Conservation (phyloP, 2,888 invertebrate genomes). For the Diogma glabrata region DNA sequence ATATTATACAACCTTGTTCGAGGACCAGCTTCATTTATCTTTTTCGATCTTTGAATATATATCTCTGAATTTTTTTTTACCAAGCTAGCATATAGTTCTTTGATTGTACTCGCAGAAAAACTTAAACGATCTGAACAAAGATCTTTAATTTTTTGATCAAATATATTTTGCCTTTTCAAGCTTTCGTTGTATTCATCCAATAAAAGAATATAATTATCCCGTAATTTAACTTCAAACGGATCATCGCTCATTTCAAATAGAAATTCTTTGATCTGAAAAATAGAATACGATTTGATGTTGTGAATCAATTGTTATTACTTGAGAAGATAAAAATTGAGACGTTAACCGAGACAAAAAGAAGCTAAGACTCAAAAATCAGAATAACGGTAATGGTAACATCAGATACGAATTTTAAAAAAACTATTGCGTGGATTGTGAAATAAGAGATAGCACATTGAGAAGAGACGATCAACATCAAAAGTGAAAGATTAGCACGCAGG, state of each 20-base stretch:
- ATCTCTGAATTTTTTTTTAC: constrained; percentile 89
- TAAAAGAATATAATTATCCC: constrained; percentile 89
- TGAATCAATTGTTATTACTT: too few relatives aligned
- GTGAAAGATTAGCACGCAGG: too few relatives aligned
- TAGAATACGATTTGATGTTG: too few relatives aligned
- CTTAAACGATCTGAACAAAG: constrained; percentile 72
- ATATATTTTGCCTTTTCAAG: constrained; percentile 73
- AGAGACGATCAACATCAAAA: too few relatives aligned
- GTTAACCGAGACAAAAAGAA: too few relatives aligned
- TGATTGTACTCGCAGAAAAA: constrained; percentile 69
- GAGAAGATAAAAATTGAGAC: too few relatives aligned
- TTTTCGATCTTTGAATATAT: constrained; percentile 82
- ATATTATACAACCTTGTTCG: constrained; percentile 42
- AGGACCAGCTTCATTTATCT: constrained; percentile 43
- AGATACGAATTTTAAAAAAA: too few relatives aligned
- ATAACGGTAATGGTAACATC: too few relatives aligned
- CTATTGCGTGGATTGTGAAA: too few relatives aligned
- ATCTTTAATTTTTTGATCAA: constrained; percentile 78
- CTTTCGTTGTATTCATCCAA: constrained; percentile 95
- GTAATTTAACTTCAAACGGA: constrained; percentile 92
- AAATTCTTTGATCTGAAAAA: constrained; percentile 70
- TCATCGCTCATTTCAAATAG: constrained; percentile 91
- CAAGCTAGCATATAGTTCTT: constrained; percentile 77
- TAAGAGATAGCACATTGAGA: too few relatives aligned
- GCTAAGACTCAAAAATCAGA: too few relatives aligned